Conservation (phyloP, 2,113 vertebrate species). For the Microtus ochrogaster region DNA sequence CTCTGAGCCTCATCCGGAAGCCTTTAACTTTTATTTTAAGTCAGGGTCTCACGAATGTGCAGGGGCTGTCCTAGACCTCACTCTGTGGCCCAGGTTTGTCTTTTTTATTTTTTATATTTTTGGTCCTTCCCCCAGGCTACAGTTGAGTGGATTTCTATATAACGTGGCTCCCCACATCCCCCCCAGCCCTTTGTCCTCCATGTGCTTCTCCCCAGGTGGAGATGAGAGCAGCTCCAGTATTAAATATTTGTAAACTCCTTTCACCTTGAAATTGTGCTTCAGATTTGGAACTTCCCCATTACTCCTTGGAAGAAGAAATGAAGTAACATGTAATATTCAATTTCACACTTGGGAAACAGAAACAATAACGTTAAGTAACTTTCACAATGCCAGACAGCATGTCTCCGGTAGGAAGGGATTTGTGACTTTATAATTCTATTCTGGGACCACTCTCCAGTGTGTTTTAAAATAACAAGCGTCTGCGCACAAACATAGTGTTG, state of each 20-base stretch:
- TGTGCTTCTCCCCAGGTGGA: background rate
- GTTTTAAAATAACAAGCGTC: constrained; percentile 50
- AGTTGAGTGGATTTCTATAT: background rate
- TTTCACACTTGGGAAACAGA: constrained; percentile 67
- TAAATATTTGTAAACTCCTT: constrained; percentile 41
- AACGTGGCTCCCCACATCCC: accelerated
- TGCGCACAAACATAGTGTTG: constrained; percentile 2
- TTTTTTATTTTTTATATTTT: background rate
- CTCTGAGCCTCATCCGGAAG: background rate
- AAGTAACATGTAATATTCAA: constrained; percentile 49
- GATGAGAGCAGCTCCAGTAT: background rate
- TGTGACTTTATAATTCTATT: constrained; percentile 25
- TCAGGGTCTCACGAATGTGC: background rate
- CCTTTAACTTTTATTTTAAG: background rate
- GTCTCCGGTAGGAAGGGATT: constrained; percentile 27
- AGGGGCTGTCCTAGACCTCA: background rate
- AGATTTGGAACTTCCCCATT: constrained; percentile 31
- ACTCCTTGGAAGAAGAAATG: constrained; percentile 56
- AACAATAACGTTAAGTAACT: constrained; percentile 54
- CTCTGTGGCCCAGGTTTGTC: too few species aligned
- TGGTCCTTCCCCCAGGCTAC: background rate
- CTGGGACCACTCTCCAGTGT: constrained; percentile 22
- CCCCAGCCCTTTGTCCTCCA: background rate
- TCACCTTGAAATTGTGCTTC: constrained; percentile 56
- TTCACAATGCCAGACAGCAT: constrained; percentile 1